Evolutionary conservation across 30 jellyfish, hydroid and myxozoan species (phyloP).

Genomic region (Pseudorhiza aurosa): DNA sequence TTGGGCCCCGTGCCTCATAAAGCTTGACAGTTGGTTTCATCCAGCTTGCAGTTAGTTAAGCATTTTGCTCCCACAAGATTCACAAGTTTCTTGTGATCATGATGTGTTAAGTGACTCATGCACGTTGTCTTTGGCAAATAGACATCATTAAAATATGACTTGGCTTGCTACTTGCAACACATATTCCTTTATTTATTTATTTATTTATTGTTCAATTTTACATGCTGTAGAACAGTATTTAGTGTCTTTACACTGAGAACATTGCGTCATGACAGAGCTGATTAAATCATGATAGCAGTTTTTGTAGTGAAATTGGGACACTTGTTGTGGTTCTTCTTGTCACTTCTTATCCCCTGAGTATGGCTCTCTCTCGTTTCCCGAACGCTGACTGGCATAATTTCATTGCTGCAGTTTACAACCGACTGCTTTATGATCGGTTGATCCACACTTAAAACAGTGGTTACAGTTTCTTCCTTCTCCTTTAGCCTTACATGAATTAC

Average conservation of each 20-base stretch:
- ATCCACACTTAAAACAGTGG: slow-evolving; percentile 42
- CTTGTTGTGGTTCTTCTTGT: slow-evolving; percentile 3
- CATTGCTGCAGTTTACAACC: slow-evolving; percentile 3
- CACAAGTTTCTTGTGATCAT: slow-evolving; percentile 3
- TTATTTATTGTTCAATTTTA: slow-evolving; percentile 21
- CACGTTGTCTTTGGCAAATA: neutral
- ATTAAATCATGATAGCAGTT: slow-evolving; percentile 1
- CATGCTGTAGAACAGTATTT: slow-evolving; percentile 25
- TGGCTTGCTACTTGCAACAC: neutral
- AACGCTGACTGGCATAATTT: neutral
- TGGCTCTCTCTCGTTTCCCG: slow-evolving; percentile 50
- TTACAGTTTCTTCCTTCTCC: slow-evolving; percentile 28
- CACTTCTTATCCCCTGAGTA: slow-evolving; percentile 26
- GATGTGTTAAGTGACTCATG: slow-evolving; percentile 17
- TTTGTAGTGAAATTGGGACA: neutral
- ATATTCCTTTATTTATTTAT: too few species aligned
- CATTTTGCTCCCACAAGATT: slow-evolving; percentile 39
- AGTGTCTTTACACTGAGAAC: slow-evolving; percentile 13
- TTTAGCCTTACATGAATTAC: slow-evolving; percentile 10
- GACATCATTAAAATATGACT: neutral
- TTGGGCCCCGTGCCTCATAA: slow-evolving; percentile 66
- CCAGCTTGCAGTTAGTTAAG: neutral
- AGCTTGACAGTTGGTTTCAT: neutral
- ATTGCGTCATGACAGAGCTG: neutral
- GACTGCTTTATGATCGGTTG: slow-evolving; percentile 3